Conservation (phyloP, 1,140 invertebrate genomes). For the Pararge aegeria region DNA sequence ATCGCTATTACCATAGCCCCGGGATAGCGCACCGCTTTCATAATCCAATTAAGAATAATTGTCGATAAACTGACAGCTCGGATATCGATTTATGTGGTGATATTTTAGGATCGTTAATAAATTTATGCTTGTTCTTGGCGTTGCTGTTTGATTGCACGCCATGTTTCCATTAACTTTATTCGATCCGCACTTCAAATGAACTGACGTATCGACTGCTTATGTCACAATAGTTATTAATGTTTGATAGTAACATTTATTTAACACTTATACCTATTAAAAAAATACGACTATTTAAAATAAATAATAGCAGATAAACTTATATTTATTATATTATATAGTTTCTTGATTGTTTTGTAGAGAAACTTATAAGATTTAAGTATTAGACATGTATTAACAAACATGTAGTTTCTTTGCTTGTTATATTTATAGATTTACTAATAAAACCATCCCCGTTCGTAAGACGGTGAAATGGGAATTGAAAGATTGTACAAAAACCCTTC, state of each 20-base stretch:
- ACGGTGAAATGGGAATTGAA: no score
- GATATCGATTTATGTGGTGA: conserved; percentile 77
- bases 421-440: no score
- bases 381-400: no score
- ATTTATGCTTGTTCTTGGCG: conserved; percentile 71
- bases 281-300: background rate
- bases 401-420: no score
- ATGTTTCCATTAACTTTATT: conserved; percentile 70
- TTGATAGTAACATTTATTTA: background rate
- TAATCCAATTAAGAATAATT: conserved; percentile 79
- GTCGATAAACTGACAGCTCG: conserved; percentile 76
- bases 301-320: background rate
- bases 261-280: background rate
- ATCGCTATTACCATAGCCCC: conserved; percentile 30
- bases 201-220: conserved; percentile 52
- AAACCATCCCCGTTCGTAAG: no score
- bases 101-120: conserved; percentile 79
- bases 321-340: no score
- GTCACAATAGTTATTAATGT: conserved; percentile 41
- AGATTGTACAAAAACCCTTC: no score
- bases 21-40: conserved; percentile 64
- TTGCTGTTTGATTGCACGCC: conserved; percentile 69
- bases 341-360: no score
- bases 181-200: conserved; percentile 51
- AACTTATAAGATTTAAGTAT: no score